Base-by-base conservation (phyloP, 2,888 invertebrate genomes). In the Oxyteleia sp. region DNA sequence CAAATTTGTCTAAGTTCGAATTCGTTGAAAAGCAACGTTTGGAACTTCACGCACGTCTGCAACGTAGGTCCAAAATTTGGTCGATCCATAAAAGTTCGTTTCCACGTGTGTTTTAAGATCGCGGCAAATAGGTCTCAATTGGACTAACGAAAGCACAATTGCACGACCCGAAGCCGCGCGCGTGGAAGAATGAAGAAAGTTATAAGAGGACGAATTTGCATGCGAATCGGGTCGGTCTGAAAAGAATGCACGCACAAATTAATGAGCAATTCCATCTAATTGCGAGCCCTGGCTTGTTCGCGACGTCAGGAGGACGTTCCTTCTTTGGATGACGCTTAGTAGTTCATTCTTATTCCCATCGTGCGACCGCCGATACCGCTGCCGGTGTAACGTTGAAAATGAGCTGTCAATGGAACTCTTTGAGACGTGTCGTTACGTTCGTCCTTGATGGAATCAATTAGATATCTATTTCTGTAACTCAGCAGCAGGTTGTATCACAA, bases 241-340 rank as follows among this genome's bases (percentile, higher is more conserved):
- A 59, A 80, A 80, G 72, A 66, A 66, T 53, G 71, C 71, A 49
- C 23, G 71, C 45, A 35, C 64, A 69, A 43, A 57, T 66, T 72
- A 76, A 76, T 68, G 76, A 68, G 51, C 59, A 10, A 51, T 68
- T 76, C 59, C 18, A 49, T 59, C 47, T 78, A 78, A 80, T 80
- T 80, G 72, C 61, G 20, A 35, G 53, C 57, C 59, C n/a, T 5
- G 45, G 47, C 16, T 51, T 47, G 45, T 59, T 45, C n/a, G 20
- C 35, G 13, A 49, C 61, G 49, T 53, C 20, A 49, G 38, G 13
- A 13, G 16, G 26, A 5, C 43, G 7, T 63, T 47, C 29, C 16
- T 15, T 18, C 10, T 16, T 41, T 51, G 41, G 15, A 38, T 49
- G 18, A 41, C 29, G 41, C 53, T 43, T 51, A n/a, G 10, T 43